Base-by-base conservation (phyloP, 1,140 invertebrate species). In the Semibalanus balanoides region DNA sequence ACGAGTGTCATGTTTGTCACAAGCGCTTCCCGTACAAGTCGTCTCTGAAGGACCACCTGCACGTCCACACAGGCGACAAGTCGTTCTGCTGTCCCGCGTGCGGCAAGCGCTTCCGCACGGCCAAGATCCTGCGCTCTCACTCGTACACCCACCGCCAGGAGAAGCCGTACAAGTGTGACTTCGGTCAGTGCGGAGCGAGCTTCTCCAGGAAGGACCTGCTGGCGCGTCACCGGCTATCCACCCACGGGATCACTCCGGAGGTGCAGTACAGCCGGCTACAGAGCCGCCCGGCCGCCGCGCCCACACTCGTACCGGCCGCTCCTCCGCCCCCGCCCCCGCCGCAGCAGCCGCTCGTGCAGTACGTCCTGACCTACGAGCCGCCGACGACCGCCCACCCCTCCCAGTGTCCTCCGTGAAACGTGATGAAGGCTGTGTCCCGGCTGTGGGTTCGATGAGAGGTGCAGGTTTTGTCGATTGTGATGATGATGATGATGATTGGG, bases 21-120 rank as follows among this genome's bases (percentile, higher is more conserved):
- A 96, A 97, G 84, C 90, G 92, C 0, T 98, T 98, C 82, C 93
- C 94, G 0, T 86, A 97, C 30, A 97, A 97, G 83, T 95, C 93
- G 0, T 97, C 97, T 82, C 87, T 98, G 0, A 72, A 28, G 11
- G 19, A 29, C 11, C 70, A 72, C 70, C 0, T 29, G 70, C 29
- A 72, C 70, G n/a, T 30, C 19, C 70, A 72, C 28, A 30, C n/a
- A 9, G 70, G 29, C 28, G 28, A 30, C 28, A 28, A 30, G 28
- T 30, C n/a, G 70, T 30, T 29, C 70, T 29, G n/a, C 28, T 72
- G 70, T 30, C 28, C 9, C 11, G 19, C 29, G 70, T 72, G 70
- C 29, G 70, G 70, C 70, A 72, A 72, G 29, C 70, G 29, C 70
- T 28, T 72, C 70, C 3, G 70, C 70, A 29, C 70, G 70, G 28